These are phyloP conservation scores for Pectinophora gossypiella DNA, from an alignment of 1,140 invertebrate genomes.

Conservation along the genomic window DNA sequence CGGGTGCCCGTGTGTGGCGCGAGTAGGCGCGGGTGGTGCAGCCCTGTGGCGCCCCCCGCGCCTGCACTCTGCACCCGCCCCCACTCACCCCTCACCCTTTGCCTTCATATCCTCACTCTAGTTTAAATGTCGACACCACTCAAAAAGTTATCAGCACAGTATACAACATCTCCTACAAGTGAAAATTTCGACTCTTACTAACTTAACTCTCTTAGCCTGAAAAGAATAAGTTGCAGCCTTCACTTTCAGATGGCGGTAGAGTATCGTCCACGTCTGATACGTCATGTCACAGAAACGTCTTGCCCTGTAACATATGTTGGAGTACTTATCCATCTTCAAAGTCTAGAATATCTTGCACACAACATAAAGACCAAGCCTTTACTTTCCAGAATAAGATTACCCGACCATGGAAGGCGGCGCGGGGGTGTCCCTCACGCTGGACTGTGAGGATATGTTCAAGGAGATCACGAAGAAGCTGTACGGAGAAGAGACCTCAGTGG, in stretches of 20 bases:
- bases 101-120: not conserved
- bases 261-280: too few relatives aligned
- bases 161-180: too few relatives aligned
- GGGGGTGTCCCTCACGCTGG: slow-evolving; percentile 63
- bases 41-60: slow-evolving; percentile 18
- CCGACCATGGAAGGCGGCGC: slow-evolving; percentile 43
- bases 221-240: too few relatives aligned
- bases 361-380: too few relatives aligned
- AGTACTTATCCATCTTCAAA: too few relatives aligned
- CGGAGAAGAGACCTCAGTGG: slow-evolving; percentile 83
- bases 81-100: not conserved
- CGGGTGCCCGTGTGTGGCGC: not conserved
- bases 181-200: too few relatives aligned
- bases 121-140: not conserved
- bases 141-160: not conserved
- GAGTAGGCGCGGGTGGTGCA: slow-evolving; percentile 8
- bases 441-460: slow-evolving; percentile 80
- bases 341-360: too few relatives aligned
- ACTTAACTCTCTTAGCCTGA: too few relatives aligned
- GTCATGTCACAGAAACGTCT: too few relatives aligned
- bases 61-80: slow-evolving; percentile 6
- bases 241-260: too few relatives aligned
- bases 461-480: slow-evolving; percentile 94
- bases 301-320: too few relatives aligned
- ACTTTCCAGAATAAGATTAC: too few relatives aligned